Conservation (phyloP, 2,113 vertebrate genomes). For the Aleadryas rufinucha region DNA sequence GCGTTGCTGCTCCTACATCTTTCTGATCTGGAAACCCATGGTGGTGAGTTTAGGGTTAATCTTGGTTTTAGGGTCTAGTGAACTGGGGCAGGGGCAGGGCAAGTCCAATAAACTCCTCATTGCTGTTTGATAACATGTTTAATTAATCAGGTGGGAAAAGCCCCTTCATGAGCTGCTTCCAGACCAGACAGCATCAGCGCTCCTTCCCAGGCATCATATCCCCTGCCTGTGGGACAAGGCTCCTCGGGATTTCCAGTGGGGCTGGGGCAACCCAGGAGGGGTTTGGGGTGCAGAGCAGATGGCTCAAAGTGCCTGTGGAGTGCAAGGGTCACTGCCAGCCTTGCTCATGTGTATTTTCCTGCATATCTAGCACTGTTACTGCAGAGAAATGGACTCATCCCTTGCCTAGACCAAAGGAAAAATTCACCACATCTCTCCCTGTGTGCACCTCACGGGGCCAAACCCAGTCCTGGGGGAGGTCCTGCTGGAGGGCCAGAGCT, state of each 20-base stretch:
- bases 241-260: not conserved
- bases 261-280: not conserved
- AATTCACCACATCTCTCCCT: not conserved
- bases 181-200: not conserved
- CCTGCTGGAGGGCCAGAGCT: not conserved
- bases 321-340: accelerated
- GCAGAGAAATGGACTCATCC: not conserved
- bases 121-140: conserved; percentile 7
- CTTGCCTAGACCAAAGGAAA: not conserved
- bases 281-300: not conserved
- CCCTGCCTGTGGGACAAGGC: not conserved
- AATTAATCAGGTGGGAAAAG: conserved; percentile 1
- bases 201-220: not conserved
- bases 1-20: accelerated
- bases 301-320: not conserved
- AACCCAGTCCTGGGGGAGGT: not conserved
- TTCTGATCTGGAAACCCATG: not conserved
- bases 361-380: not conserved
- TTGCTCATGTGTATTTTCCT: not conserved
- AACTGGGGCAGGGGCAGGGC: not conserved
- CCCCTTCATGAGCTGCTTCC: not conserved
- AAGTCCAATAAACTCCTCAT: not conserved
- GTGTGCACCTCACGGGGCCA: accelerated
- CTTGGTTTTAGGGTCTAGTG: not conserved
- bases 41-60: too few species aligned